Evolutionary conservation across 37 sponge, comb jelly and placozoan species (phyloP).

Genomic region (Oopsacas minuta): DNA sequence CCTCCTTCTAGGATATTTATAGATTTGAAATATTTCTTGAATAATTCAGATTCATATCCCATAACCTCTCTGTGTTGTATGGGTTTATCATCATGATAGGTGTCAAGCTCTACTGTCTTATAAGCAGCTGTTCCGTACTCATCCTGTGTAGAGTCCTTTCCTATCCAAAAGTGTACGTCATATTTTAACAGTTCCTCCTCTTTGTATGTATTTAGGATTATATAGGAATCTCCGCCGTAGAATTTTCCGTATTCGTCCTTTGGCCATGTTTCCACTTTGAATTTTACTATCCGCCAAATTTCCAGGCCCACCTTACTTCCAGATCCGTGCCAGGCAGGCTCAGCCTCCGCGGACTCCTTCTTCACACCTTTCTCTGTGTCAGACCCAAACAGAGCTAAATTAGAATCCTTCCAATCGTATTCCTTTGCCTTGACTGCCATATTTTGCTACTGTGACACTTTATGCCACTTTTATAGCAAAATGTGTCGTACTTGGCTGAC

Average conservation of each 20-base stretch:
- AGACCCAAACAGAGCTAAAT: conserved; percentile 40
- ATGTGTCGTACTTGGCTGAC: neutral
- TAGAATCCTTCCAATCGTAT: conserved; percentile 52
- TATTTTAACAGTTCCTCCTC: conserved; percentile 4
- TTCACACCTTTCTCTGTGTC: conserved; percentile 34
- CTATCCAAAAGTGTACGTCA: conserved; percentile 34
- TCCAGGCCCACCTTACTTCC: conserved; percentile 38
- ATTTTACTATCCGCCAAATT: conserved; percentile 50
- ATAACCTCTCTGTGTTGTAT: conserved; percentile 92
- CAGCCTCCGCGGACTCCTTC: conserved; percentile 41
- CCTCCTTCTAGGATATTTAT: conserved; percentile 64
- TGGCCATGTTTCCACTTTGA: conserved; percentile 33
- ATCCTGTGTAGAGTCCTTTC: conserved; percentile 26
- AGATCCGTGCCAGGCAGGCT: conserved; percentile 37
- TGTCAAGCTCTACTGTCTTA: conserved; percentile 34
- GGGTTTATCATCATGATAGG: conserved; percentile 87
- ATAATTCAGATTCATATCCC: conserved; percentile 71
- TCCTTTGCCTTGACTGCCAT: conserved; percentile 40
- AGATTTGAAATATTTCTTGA: conserved; percentile 72
- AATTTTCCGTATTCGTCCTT: conserved; percentile 37
- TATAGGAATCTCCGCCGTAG: conserved; percentile 46
- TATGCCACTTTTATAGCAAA: neutral
- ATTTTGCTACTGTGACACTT: neutral
- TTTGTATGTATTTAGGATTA: conserved; percentile 53
- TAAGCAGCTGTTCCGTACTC: conserved; percentile 36